Evolutionary conservation across 2,797 vertebrate species (phyloP), one percentile per base, ranked within the genome.

Genomic region (Trachurus trachurus): DNA sequence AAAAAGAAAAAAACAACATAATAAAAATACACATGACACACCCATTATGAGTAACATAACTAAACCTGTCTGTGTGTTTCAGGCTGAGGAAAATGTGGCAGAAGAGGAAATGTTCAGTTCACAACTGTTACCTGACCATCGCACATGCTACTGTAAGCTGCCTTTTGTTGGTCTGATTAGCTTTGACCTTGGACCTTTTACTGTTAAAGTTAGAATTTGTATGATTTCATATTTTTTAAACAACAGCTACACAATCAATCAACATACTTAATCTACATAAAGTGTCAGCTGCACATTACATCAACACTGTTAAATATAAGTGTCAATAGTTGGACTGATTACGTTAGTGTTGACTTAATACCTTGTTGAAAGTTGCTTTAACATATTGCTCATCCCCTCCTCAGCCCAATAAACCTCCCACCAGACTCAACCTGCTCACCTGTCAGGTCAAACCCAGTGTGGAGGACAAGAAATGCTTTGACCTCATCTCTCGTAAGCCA

Each of bases 401-500:
- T 71, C 90, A 97, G 97, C 93, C 93, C 1, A 96, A 95, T 78
- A 94, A 95, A 76, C 88, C 93, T 54, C 96, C 96, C 0, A 94
- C 94, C 84, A 96, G 95, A 82, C 93, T 97, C 45, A 97, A 97
- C 89, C 94, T 97, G 52, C 94, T 97, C 83, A 97, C 96, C 56
- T 97, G 96, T 86, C 97, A 97, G 87, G 95, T 97, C 67, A 97
- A 97, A 89, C 96, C 95, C 9, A 96, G 94, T 6, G 56, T 88
- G 66, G 96, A 97, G 76, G 96, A 97, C 87, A 96, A 95, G 93
- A 97, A 96, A 76, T 96, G 96, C 87, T 97, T 97, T 5, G 94
- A 96, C 84, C 94, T 97, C 80, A 95, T 97, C 65, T 96, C 96
- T 78, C 90, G 96, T 97, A 90, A 89, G 95, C 93, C 39, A 71